These are phyloP conservation scores for Eristalinus sepulchralis DNA, from an alignment of 2,888 invertebrate species.

Conservation along the genomic window DNA sequence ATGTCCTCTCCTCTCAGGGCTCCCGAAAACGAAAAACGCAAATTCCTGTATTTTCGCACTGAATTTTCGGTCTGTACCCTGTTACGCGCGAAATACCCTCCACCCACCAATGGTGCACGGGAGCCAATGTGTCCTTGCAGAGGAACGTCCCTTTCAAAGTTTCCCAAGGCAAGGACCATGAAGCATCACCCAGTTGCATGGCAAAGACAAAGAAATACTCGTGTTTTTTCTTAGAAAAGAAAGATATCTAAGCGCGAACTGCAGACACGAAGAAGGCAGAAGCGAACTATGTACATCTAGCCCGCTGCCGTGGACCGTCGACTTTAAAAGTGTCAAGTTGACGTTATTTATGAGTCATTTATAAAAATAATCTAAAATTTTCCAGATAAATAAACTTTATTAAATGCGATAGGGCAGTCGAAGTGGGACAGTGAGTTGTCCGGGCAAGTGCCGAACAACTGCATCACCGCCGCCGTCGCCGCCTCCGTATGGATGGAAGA, in stretches of 20 bases:
- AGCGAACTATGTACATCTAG: background rate
- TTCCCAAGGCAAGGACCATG: conserved; percentile 40
- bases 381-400: conserved; percentile 72
- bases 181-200: conserved; percentile 37
- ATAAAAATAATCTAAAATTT: conserved; percentile 72
- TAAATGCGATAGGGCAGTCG: conserved; percentile 60
- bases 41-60: background rate
- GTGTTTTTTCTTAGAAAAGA: conserved; percentile 1
- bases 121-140: conserved; percentile 12
- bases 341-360: conserved; percentile 71
- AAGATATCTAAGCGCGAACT: conserved; percentile 1
- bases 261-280: background rate
- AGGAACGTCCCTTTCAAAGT: conserved; percentile 40
- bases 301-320: conserved; percentile 7
- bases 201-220: conserved; percentile 27
- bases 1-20: no score
- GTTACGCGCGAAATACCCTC: background rate
- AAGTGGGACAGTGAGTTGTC: background rate
- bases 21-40: no score
- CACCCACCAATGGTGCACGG: conserved; percentile 17
- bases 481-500: background rate
- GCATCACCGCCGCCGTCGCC: background rate
- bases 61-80: background rate
- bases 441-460: background rate
- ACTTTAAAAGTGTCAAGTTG: conserved; percentile 68